Conservation (phyloP, 2,797 vertebrate genomes). For the Schizopygopsis malacanthus region DNA sequence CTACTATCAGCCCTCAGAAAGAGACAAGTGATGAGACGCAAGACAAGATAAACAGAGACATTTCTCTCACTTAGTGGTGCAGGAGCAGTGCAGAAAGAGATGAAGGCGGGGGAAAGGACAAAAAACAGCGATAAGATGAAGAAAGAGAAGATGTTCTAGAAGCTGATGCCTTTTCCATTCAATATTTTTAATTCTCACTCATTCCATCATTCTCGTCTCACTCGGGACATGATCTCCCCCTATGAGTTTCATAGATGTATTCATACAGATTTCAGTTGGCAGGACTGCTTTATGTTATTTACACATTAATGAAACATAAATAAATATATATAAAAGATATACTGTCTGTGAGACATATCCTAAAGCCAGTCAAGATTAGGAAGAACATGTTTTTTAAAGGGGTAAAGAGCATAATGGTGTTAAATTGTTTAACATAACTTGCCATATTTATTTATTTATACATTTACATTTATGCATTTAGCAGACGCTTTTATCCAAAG, state of each 20-base stretch:
- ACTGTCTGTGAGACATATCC: not conserved
- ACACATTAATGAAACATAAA: not conserved
- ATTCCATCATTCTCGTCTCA: conserved; percentile 10
- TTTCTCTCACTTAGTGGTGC: conserved; percentile 63
- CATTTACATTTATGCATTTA: too few species aligned
- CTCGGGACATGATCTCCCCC: not conserved
- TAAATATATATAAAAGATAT: not conserved
- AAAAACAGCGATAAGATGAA: conserved; percentile 22
- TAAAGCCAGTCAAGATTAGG: not conserved
- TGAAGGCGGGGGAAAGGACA: conserved; percentile 36
- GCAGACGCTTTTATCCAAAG: too few species aligned
- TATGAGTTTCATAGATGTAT: conserved; percentile 12
- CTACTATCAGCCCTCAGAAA: conserved; percentile 49
- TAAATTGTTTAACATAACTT: not conserved
- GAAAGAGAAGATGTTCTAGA: conserved; percentile 26
- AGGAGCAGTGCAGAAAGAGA: conserved; percentile 52
- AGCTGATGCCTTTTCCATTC: conserved; percentile 11
- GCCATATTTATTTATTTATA: not conserved
- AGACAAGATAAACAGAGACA: conserved; percentile 73
- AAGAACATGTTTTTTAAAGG: not conserved
- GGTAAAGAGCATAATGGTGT: not conserved
- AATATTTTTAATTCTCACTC: conserved; percentile 6
- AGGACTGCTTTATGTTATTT: not conserved
- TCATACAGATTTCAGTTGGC: not conserved
- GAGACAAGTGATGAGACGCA: conserved; percentile 64